These are phyloP conservation scores for Chaetorhynchus papuensis DNA, from an alignment of 2,113 vertebrate species.

Conservation along the genomic window DNA sequence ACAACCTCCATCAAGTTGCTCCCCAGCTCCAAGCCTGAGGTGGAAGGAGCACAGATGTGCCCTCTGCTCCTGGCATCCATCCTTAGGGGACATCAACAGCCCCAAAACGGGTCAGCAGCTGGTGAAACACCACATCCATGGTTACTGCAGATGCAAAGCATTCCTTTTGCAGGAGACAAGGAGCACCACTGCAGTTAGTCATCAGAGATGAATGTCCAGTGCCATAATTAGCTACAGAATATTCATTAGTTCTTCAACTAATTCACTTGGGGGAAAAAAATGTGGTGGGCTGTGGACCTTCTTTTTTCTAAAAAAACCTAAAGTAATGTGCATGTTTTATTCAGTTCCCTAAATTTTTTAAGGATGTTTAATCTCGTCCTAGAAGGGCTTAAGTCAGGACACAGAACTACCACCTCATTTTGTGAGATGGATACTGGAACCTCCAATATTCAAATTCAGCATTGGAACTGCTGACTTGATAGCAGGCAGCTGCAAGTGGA, in stretches of 20 bases:
- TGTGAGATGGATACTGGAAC: background rate
- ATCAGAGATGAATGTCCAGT: background rate
- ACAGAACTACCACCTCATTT: background rate
- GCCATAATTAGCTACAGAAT: background rate
- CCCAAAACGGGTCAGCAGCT: background rate
- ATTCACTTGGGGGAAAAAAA: background rate
- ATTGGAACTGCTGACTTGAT: background rate
- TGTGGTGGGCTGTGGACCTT: background rate
- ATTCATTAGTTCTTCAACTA: background rate
- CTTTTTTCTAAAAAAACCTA: background rate
- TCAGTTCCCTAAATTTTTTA: background rate
- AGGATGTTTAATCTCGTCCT: background rate
- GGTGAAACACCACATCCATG: background rate
- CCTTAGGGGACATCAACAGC: background rate
- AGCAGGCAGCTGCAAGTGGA: background rate
- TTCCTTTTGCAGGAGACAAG: accelerated
- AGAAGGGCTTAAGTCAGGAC: background rate
- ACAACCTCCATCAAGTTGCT: too few species aligned
- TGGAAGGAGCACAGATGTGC: background rate
- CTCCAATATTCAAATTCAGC: background rate
- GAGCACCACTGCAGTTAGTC: background rate
- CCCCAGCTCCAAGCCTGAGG: background rate
- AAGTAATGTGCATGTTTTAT: background rate
- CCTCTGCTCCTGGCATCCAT: background rate
- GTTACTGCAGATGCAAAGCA: background rate